Conservation (phyloP, 2,113 vertebrate genomes). For the Hippocampus zosterae region DNA sequence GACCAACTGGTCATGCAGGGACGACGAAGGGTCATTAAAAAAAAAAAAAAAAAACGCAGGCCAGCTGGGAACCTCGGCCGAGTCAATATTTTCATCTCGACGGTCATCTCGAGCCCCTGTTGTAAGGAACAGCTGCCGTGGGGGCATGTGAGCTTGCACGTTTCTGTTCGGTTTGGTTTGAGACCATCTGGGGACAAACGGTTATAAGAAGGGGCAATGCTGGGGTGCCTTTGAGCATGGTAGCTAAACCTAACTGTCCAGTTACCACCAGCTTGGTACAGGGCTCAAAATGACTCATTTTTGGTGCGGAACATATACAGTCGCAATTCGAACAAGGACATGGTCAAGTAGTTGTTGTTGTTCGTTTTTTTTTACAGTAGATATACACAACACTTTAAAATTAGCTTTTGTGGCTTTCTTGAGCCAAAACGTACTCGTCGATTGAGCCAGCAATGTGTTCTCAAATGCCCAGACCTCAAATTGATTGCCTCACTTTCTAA, state of each 20-base stretch:
- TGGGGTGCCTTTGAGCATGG: not conserved
- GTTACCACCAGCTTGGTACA: not conserved
- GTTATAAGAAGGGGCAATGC: not conserved
- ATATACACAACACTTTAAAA: no score
- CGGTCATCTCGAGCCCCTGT: slow-evolving; percentile 4
- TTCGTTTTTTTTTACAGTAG: no score
- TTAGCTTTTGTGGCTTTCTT: no score
- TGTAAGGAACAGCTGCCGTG: slow-evolving; percentile 15
- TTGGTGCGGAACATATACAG: no score
- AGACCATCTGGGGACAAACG: not conserved
- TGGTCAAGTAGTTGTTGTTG: no score
- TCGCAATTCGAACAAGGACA: no score
- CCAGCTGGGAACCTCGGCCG: slow-evolving; percentile 13
- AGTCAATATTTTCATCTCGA: slow-evolving; percentile 21
- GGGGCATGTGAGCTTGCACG: not conserved
- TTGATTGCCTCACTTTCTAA: no score
- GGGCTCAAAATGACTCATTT: not conserved
- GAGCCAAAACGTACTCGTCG: no score
- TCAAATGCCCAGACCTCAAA: no score
- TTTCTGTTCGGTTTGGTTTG: not conserved
- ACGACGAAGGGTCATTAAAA: slow-evolving; percentile 13
- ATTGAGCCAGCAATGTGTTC: no score
- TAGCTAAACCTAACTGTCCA: not conserved
- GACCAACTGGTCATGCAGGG: slow-evolving; percentile 37
- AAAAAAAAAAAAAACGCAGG: slow-evolving; percentile 33